Conservation (phyloP, 2,888 invertebrate species). For the Euproctis similis region DNA sequence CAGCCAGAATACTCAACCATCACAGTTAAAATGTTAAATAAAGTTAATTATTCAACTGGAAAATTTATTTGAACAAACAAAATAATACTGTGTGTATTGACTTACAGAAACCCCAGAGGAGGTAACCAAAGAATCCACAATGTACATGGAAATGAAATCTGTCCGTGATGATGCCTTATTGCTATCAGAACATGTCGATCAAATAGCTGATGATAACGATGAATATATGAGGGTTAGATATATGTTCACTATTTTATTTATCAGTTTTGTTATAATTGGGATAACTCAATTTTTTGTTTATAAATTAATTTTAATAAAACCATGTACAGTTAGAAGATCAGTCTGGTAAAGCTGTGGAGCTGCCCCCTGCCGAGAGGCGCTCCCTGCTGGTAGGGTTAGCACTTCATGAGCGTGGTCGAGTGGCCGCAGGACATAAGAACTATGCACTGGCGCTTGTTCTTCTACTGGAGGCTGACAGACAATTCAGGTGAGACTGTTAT, state of each 20-base stretch:
- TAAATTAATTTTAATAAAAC: not conserved
- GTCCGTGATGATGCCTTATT: conserved; percentile 74
- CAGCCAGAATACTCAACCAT: too few relatives aligned
- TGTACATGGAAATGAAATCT: conserved; percentile 73
- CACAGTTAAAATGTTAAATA: too few relatives aligned
- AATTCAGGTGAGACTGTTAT: conserved; percentile 71
- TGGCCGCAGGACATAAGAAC: conserved; percentile 79
- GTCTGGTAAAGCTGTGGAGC: conserved; percentile 81
- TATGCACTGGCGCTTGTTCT: conserved; percentile 83
- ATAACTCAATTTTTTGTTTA: not conserved
- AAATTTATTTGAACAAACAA: too few relatives aligned
- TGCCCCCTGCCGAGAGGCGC: conserved; percentile 81
- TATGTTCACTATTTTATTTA: too few relatives aligned
- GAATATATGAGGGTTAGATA: conserved; percentile 72
- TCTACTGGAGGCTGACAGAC: conserved; percentile 85
- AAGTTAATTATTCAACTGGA: too few relatives aligned
- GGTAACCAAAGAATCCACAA: conserved; percentile 62
- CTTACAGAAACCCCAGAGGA: conserved; percentile 55
- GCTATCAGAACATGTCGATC: conserved; percentile 63
- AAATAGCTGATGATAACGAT: conserved; percentile 43
- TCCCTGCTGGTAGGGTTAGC: conserved; percentile 85
- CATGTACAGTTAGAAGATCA: conserved; percentile 86
- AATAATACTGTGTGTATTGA: not conserved
- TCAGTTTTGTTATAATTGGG: too few relatives aligned
- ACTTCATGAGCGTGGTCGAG: conserved; percentile 85